Base-by-base conservation (phyloP, 2,888 invertebrate species). In the Mythimna lalbum region DNA sequence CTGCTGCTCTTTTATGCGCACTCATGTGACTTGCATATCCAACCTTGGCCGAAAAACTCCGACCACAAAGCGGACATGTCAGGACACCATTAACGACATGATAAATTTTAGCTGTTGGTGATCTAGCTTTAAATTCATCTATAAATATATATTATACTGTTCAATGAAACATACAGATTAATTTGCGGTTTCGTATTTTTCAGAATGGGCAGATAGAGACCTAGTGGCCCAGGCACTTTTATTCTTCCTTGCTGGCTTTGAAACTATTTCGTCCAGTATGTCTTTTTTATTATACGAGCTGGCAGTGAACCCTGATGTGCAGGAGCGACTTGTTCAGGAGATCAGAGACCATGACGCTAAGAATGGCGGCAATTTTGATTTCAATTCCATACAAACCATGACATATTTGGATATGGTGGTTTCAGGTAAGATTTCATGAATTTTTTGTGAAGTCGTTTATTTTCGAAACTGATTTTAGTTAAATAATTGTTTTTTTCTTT, bases 331-430 rank as follows among this genome's bases (percentile, higher is more conserved):
- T 39, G 83, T 78, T 0, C 73, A 87, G 19, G 94, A 94, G 81
- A 90, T 94, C 21, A 83, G 82, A 31, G 86, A 88, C 12, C 85
- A 90, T 9, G 82, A 91, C 7, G 68, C 73, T 10, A 90, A 87
- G 31, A 90, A 89, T 1, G 83, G 95, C 3, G 90, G 93, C 7
- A 93, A 92, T 43, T 95, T 97, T 90, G 93, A 94, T 56, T 97
- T 96, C 78, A 87, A 85, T 23, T 84, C 89, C 6, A 86, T 92
- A 36, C 90, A 89, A 61, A 84, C 78, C 14, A 86, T 92, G 89
- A 81, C 72, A 0, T 92, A 92, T 69, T 80, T 97, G 85, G 96
- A 97, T 61, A 96, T 96, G 92, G 95, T 96, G 0, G 84, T 96
- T 2, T 92, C 92, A 72, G 93, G 93, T 93, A 78, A 67, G 47